Evolutionary conservation across 2,888 invertebrate species (phyloP).

Genomic region (Helobdella robusta): DNA sequence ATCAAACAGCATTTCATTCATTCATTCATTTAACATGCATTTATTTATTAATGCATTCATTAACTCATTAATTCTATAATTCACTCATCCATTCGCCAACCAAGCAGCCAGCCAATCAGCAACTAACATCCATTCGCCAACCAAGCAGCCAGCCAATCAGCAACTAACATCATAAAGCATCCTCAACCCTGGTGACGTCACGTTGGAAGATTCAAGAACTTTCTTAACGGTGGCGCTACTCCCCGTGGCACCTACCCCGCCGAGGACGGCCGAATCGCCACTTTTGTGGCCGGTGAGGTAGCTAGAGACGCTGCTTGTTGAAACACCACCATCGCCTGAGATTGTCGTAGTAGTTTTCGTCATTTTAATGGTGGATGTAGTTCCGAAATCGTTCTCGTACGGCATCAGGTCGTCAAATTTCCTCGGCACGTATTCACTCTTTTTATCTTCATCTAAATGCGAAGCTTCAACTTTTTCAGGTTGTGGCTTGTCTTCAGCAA

Average conservation of each 20-base stretch:
- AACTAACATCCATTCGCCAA: no score
- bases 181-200: conserved; percentile 42
- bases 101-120: no score
- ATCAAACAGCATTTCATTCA: no score
- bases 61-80: no score
- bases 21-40: no score
- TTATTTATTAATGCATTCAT: no score
- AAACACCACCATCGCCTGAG: not conserved
- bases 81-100: no score
- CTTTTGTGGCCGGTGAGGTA: not conserved
- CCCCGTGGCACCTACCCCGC: not conserved
- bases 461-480: no score
- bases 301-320: not conserved
- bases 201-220: conserved; percentile 17
- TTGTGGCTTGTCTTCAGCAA: not conserved
- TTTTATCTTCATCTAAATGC: no score
- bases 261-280: not conserved
- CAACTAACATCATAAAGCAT: conserved; percentile 43
- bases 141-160: no score
- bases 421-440: not conserved
- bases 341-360: not conserved
- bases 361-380: not conserved
- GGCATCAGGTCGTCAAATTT: conserved; percentile 6
- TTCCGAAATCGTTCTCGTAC: conserved; percentile 4
- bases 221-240: conserved; percentile 14